Evolutionary conservation across 2,113 vertebrate genomes (phyloP), one percentile per base, ranked within the genome.

Genomic region (Nycticryphes semicollaris): DNA sequence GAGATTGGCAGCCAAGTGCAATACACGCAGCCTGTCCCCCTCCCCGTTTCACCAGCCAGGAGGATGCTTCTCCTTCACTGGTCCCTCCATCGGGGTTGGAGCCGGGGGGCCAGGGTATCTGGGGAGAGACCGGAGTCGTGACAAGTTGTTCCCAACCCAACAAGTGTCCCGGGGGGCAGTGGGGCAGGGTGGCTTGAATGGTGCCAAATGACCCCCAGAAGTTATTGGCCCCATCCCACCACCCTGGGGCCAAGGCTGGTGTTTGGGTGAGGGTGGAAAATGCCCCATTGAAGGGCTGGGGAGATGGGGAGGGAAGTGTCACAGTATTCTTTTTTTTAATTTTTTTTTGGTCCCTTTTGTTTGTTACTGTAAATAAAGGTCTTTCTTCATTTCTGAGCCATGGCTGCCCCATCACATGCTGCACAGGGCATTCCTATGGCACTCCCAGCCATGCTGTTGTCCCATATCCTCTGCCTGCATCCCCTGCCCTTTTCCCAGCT

Each of bases 361-460:
- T 91, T 80, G 92, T 97, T 92, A 93, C 89, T 98, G 97, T 98
- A 98, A 98, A 98, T 98, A 98, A 98, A 98, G 64, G 60, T 87
- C 73, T 92, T 27, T 60, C 96, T 97, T 94, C 96, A 33, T 94
- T 94, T 97, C 96, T 48, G 87, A 27, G 14, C 12, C 2, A 23
- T 0, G 1, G 63, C 73, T 67, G 54, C 84, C 20, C 35, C 87
- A 5, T 57, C 81, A 1, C 4, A 0, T 51, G 73, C 59, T 90
- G 33, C 0, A 0, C 68, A 6, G 47, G 75, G 6, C 1, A 0
- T 13, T 80, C 45, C 72, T 25, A 1, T 45, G 51, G 24, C 48
- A 37, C 59, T 33, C 8, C 0, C n/a, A 30, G 54, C 53, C 24
- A 0, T 7, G 5, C 47, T 4, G 3, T 41, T 39, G 50, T 66